phyloP scores from a whole-genome alignment of 2,888 invertebrate genomes.

The Drosophila antonietae region DNA sequence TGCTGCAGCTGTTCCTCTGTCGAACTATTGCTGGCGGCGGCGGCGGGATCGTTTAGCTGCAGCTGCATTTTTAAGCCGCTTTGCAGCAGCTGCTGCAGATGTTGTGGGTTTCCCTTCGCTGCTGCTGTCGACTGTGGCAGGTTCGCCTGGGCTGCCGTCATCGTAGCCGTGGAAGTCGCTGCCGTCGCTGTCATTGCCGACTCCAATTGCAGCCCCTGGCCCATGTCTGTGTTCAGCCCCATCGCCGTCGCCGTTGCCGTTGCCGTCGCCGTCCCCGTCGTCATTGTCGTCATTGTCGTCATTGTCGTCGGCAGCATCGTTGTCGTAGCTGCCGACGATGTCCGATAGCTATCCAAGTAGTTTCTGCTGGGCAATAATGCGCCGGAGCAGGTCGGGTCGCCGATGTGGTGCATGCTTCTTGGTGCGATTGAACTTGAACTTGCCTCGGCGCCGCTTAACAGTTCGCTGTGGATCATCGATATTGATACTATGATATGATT shows the following conservation, averaged over 20 bases:
- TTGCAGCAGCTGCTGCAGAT: constrained; percentile 70
- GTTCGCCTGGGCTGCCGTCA: constrained; percentile 72
- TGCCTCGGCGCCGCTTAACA: constrained; percentile 83
- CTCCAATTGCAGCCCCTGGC: constrained; percentile 66
- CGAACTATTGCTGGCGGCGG: constrained; percentile 47
- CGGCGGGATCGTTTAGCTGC: constrained; percentile 67
- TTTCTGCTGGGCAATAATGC: constrained; percentile 85
- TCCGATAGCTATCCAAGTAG: constrained; percentile 85
- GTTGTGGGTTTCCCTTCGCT: constrained; percentile 72
- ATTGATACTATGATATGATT: neutral
- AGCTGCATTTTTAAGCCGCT: constrained; percentile 46
- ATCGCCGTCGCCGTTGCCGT: constrained; percentile 76
- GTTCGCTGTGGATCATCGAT: constrained; percentile 70
- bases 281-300: constrained; percentile 80
- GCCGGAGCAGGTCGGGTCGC: constrained; percentile 84
- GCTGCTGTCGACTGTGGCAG: constrained; percentile 64
- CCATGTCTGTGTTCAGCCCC: constrained; percentile 79
- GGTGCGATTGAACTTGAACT: constrained; percentile 93
- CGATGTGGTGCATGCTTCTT: constrained; percentile 93
- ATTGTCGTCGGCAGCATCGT: constrained; percentile 86
- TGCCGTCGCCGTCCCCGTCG: constrained; percentile 74
- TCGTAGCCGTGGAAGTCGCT: constrained; percentile 77
- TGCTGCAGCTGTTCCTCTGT: constrained; percentile 45
- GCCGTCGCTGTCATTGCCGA: constrained; percentile 71
- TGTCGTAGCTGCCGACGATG: constrained; percentile 85